These are phyloP conservation scores for Ladona fulva DNA, from an alignment of 1,140 invertebrate genomes.

Conservation along the genomic window DNA sequence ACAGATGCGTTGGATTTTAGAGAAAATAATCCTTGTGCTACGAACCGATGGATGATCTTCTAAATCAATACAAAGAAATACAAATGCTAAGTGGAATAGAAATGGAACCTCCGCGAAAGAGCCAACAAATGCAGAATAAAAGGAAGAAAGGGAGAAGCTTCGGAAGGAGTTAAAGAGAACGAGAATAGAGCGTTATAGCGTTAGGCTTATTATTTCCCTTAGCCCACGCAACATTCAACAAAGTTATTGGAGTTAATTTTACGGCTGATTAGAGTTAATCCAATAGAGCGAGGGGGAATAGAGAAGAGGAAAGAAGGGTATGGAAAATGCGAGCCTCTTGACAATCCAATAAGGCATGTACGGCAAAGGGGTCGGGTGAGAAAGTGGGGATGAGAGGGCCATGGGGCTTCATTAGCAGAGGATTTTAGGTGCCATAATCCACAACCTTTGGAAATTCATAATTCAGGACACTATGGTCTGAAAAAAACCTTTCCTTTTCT, in stretches of 20 bases:
- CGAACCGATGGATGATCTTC: too few relatives aligned
- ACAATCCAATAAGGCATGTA: neutral
- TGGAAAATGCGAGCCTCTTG: neutral
- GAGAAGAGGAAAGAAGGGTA: neutral
- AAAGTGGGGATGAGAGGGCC: neutral
- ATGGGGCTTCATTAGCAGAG: neutral
- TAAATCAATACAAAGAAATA: too few relatives aligned
- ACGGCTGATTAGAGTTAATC: slow-evolving; percentile 9
- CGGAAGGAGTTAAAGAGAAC: neutral
- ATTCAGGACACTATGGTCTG: neutral
- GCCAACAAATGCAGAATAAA: too few relatives aligned
- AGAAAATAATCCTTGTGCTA: too few relatives aligned
- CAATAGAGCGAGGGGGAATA: neutral
- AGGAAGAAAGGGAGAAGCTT: neutral
- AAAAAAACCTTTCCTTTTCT: too few relatives aligned
- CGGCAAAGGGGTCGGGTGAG: neutral
- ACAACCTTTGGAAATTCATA: slow-evolving; percentile 8
- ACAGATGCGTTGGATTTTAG: too few relatives aligned
- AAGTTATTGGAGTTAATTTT: slow-evolving; percentile 11
- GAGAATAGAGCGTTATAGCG: neutral
- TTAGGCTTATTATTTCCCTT: neutral
- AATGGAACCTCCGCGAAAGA: too few relatives aligned
- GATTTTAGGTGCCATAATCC: slow-evolving; percentile 4
- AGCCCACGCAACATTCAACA: slow-evolving; percentile 1
- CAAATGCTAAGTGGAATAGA: too few relatives aligned